Evolutionary conservation across 2,797 vertebrate species (phyloP).

Genomic region (Cyclopterus lumpus): DNA sequence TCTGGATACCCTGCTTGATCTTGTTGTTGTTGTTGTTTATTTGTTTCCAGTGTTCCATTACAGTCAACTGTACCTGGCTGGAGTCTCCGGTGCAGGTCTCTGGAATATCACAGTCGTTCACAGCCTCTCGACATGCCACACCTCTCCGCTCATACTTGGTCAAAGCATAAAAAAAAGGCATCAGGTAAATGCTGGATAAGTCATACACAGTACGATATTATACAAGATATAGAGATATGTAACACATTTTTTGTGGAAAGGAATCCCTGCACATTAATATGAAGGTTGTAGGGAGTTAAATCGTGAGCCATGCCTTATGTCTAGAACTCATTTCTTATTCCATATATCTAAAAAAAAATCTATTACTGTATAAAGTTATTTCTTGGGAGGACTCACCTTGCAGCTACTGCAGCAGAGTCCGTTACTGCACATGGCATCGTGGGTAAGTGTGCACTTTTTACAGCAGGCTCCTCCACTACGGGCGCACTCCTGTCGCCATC

Average conservation of each 20-base stretch:
- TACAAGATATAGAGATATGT: background rate
- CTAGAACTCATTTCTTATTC: background rate
- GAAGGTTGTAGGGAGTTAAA: background rate
- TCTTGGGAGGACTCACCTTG: conserved; percentile 80
- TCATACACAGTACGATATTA: background rate
- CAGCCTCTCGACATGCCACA: conserved; percentile 92
- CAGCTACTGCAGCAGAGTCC: conserved; percentile 95
- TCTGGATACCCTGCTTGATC: background rate
- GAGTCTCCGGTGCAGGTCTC: conserved; percentile 97
- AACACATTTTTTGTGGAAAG: no score
- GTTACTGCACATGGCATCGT: conserved; percentile 95
- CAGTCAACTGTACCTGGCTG: conserved; percentile 88
- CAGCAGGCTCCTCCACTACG: conserved; percentile 93
- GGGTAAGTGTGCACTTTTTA: conserved; percentile 92
- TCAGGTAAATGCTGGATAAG: conserved; percentile 6
- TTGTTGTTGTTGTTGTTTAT: background rate
- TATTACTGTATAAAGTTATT: background rate
- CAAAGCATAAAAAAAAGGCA: background rate
- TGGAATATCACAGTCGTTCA: conserved; percentile 96
- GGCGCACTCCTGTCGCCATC: conserved; percentile 88
- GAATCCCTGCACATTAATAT: background rate
- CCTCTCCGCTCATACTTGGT: conserved; percentile 91
- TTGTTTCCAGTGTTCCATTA: background rate
- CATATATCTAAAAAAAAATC: background rate
- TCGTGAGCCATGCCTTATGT: background rate